Percentiles rank a stretch among this genome's conserved stretches.
Conservation (phyloP, 2,113 vertebrate genomes). For the Struthidea cinerea region DNA sequence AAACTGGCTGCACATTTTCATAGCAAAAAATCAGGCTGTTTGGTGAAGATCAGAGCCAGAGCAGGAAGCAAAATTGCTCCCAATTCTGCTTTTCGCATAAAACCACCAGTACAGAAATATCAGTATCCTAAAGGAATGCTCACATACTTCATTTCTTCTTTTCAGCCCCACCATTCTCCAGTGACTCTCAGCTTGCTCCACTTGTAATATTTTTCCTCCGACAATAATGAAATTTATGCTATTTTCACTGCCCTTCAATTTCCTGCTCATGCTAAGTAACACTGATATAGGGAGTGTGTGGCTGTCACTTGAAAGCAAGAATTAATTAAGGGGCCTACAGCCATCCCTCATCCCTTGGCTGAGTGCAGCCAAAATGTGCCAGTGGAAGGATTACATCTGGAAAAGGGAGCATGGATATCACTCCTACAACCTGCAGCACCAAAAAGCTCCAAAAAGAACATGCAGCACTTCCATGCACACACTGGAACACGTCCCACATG, state of each 20-base stretch:
- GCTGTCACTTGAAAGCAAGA: not conserved
- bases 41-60: not conserved
- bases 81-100: not conserved
- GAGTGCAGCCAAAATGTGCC: not conserved
- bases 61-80: not conserved
- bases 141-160: not conserved
- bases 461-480: not conserved
- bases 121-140: not conserved
- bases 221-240: not conserved
- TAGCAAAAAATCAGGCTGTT: not conserved
- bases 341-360: not conserved
- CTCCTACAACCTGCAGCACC: not conserved
- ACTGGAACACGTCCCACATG: fast-evolving
- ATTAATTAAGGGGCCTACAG: not conserved
- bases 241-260: not conserved
- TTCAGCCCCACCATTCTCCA: not conserved
- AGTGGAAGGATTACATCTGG: not conserved
- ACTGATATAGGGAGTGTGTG: not conserved
- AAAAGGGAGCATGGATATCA: not conserved
- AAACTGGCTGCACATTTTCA: not conserved
- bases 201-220: not conserved
- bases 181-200: not conserved
- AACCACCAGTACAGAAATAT: not conserved
- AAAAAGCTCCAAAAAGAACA: not conserved
- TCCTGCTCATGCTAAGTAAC: not conserved